Evolutionary conservation across 2,113 vertebrate species (phyloP).

Genomic region (Balaenoptera acutorostrata): DNA sequence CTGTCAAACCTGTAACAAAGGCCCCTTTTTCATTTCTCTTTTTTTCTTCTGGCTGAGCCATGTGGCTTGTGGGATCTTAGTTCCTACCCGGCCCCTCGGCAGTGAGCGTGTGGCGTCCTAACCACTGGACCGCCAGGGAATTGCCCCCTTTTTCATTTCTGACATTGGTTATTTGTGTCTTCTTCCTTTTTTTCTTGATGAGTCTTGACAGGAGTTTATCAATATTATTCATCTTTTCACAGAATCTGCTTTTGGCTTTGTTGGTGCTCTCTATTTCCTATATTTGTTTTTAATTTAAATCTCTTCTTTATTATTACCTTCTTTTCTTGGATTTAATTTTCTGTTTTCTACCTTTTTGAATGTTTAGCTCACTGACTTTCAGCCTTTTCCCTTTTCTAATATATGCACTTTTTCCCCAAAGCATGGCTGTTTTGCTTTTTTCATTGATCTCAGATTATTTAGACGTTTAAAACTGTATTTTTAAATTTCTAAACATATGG

Average conservation of each 20-base stretch:
- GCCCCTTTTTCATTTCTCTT: neutral
- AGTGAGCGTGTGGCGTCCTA: neutral
- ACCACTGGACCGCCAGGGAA: neutral
- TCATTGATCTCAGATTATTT: neutral
- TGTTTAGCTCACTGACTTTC: neutral
- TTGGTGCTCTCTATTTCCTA: neutral
- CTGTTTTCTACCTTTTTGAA: neutral
- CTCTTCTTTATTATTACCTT: neutral
- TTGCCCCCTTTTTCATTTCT: neutral
- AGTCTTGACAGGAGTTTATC: neutral
- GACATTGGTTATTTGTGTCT: neutral
- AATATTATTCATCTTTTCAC: neutral
- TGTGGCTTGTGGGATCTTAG: neutral
- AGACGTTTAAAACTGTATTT: conserved; percentile 15
- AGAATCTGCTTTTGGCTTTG: neutral
- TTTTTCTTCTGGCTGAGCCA: neutral
- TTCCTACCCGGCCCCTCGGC: neutral
- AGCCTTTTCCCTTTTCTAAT: neutral
- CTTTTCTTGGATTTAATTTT: conserved; percentile 15
- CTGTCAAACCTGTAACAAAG: neutral
- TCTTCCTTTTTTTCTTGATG: neutral
- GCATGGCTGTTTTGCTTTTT: neutral
- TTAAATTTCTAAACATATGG: conserved; percentile 9
- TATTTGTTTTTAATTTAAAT: conserved; percentile 2
- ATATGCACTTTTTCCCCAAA: neutral